phyloP scores from a whole-genome alignment of 37 sponge, comb jelly and placozoan species.

The Lycopodina hypogea region DNA sequence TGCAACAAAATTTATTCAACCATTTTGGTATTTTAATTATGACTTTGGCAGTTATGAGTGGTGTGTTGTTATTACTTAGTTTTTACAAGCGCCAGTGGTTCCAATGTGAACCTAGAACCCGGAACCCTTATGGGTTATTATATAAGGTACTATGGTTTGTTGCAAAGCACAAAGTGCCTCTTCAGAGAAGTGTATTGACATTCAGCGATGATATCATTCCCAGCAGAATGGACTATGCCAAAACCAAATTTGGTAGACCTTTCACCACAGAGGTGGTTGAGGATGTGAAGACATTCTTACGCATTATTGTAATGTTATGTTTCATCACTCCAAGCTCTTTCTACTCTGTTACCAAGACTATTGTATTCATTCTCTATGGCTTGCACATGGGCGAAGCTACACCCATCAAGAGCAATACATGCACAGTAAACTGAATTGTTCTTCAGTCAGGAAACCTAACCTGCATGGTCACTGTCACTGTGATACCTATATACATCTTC shows the following conservation, averaged over 20 bases:
- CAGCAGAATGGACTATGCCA: conserved; percentile 18
- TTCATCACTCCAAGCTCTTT: background rate
- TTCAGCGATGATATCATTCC: conserved; percentile 16
- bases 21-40: too few species aligned
- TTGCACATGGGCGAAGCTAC: background rate
- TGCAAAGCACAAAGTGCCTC: conserved; percentile 12
- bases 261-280: conserved; percentile 23
- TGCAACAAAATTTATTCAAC: background rate
- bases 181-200: conserved; percentile 19
- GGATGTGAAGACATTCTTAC: conserved; percentile 29
- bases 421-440: background rate
- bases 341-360: background rate
- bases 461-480: background rate
- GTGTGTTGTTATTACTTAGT: background rate
- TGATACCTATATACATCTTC: background rate
- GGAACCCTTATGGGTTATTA: conserved; percentile 23
- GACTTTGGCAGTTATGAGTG: background rate
- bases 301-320: conserved; percentile 2
- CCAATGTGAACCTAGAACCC: background rate
- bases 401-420: background rate
- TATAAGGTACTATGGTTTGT: conserved; percentile 18
- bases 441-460: background rate
- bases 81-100: conserved; percentile 17
- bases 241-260: conserved; percentile 25
- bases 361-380: background rate